These are phyloP conservation scores for Zenarchopterus dispar DNA, from an alignment of 2,797 vertebrate genomes.

Conservation along the genomic window DNA sequence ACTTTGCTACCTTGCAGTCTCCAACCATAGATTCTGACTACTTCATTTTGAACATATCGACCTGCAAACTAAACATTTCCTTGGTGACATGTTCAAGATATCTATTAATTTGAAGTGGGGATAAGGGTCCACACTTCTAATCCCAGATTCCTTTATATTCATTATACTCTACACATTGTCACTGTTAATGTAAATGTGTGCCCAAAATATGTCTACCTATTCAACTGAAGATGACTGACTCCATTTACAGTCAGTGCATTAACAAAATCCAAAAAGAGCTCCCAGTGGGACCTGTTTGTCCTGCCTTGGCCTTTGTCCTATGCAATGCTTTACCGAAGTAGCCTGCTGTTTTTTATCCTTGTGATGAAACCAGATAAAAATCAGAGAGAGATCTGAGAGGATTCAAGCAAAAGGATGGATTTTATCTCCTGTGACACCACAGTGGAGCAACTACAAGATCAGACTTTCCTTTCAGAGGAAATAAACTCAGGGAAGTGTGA, in stretches of 20 bases:
- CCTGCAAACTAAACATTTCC: too few relatives aligned
- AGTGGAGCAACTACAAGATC: conserved; percentile 15
- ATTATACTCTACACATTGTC: background rate
- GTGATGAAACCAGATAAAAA: conserved; percentile 70
- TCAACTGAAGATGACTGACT: conserved; percentile 5
- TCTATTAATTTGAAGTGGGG: too few relatives aligned
- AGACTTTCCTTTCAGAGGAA: conserved; percentile 72
- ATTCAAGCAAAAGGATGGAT: conserved; percentile 56
- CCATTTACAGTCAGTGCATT: conserved; percentile 25
- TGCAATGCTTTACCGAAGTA: conserved; percentile 30
- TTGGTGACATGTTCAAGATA: too few relatives aligned
- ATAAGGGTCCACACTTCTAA: too few relatives aligned
- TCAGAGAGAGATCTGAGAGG: conserved; percentile 68
- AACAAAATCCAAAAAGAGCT: conserved; percentile 30
- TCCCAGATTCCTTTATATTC: background rate
- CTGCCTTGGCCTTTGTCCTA: conserved; percentile 64
- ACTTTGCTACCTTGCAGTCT: too few relatives aligned
- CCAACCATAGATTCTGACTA: too few relatives aligned
- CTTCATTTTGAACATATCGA: too few relatives aligned
- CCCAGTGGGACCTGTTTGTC: conserved; percentile 35
- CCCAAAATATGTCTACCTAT: background rate
- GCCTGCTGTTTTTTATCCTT: conserved; percentile 68
- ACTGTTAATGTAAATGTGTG: conserved; percentile 22
- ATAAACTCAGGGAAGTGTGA: conserved; percentile 62
- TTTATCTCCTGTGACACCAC: conserved; percentile 45